Percentiles rank a stretch among this genome's conserved stretches.
Evolutionary conservation across 2,888 invertebrate genomes (phyloP).

Genomic region (Helobdella robusta): DNA sequence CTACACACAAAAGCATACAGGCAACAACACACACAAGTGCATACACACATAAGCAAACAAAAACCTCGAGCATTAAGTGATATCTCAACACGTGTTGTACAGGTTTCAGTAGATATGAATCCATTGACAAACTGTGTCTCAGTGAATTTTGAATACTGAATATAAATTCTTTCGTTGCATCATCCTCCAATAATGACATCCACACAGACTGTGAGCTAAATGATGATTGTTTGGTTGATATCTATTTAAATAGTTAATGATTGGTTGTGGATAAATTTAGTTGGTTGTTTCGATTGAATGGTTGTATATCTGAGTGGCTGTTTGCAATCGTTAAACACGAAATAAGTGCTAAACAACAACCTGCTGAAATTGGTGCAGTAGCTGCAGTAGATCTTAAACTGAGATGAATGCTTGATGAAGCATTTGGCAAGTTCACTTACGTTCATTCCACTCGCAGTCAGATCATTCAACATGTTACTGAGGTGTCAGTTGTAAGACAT

Average conservation of each 20-base stretch:
- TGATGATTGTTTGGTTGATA: too few species aligned
- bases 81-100: conserved; percentile 93
- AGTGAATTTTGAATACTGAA: too few species aligned
- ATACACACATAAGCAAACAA: conserved; percentile 40
- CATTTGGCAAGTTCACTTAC: background rate
- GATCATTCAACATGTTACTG: conserved; percentile 6
- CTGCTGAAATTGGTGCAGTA: conserved; percentile 13
- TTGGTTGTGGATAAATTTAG: too few species aligned
- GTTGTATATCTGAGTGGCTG: too few species aligned
- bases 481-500: too few species aligned
- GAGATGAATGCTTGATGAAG: background rate
- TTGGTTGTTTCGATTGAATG: too few species aligned
- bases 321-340: too few species aligned
- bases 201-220: too few species aligned
- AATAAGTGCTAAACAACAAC: background rate
- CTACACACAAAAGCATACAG: background rate
- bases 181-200: too few species aligned
- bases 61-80: conserved; percentile 80
- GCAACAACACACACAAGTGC: too few species aligned
- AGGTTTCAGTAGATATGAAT: conserved; percentile 85
- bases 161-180: too few species aligned
- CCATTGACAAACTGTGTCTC: conserved; percentile 78
- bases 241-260: too few species aligned
- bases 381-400: background rate
- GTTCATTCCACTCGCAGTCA: background rate